phyloP scores from a whole-genome alignment of 1,140 invertebrate species.

The Hyles vespertilio region DNA sequence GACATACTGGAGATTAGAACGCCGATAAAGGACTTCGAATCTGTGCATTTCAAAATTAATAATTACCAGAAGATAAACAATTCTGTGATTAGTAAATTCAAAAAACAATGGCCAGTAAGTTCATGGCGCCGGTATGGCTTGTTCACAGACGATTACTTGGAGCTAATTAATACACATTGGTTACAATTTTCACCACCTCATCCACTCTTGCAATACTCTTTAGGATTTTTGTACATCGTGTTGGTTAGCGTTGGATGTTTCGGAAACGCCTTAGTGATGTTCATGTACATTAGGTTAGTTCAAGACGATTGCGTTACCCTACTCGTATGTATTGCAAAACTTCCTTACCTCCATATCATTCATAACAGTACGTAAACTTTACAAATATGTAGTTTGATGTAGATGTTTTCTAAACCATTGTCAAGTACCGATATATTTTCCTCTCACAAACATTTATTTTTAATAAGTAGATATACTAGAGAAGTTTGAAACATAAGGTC shows the following conservation, averaged over 20 bases:
- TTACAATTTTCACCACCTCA: conserved; percentile 78
- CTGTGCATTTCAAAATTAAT: neutral
- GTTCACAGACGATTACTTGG: conserved; percentile 77
- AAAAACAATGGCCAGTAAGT: conserved; percentile 66
- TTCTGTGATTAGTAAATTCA: conserved; percentile 36
- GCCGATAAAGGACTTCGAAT: neutral
- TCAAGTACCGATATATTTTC: too few relatives aligned
- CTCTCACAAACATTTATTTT: too few relatives aligned
- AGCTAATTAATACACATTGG: conserved; percentile 80
- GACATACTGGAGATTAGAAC: conserved; percentile 3
- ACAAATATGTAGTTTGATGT: too few relatives aligned
- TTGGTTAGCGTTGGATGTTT: conserved; percentile 77
- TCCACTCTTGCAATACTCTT: conserved; percentile 72
- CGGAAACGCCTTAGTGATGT: conserved; percentile 81
- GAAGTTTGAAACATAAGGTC: too few relatives aligned
- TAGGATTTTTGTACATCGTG: conserved; percentile 77
- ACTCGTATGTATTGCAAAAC: too few relatives aligned
- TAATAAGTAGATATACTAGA: too few relatives aligned
- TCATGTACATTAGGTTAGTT: conserved; percentile 77
- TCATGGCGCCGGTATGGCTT: conserved; percentile 71
- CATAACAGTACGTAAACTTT: too few relatives aligned
- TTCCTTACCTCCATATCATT: too few relatives aligned
- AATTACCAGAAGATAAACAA: neutral
- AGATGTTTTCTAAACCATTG: too few relatives aligned
- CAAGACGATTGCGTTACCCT: neutral